phyloP scores from a whole-genome alignment of 23 tunicate species.

The Styela clava region DNA sequence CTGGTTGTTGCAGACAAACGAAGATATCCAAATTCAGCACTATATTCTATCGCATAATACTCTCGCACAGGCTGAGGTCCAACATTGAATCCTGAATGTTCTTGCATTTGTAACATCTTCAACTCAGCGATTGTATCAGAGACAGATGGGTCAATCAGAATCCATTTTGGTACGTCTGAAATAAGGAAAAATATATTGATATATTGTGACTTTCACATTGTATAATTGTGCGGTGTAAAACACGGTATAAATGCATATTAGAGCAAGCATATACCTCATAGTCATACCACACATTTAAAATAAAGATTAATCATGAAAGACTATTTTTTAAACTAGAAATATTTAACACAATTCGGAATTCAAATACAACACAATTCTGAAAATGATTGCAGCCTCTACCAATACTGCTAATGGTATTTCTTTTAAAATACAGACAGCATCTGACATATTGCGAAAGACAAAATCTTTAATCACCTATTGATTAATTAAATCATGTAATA shows the following conservation, averaged over 20 bases:
- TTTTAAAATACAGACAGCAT: too few relatives aligned
- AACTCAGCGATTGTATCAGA: slow-evolving; percentile 19
- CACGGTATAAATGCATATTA: not conserved
- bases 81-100: not conserved
- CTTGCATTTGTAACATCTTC: slow-evolving; percentile 10
- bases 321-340: too few relatives aligned
- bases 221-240: not conserved
- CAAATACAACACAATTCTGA: too few relatives aligned
- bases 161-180: slow-evolving; percentile 25
- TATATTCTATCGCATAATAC: slow-evolving; percentile 79
- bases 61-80: slow-evolving; percentile 56
- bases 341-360: too few relatives aligned
- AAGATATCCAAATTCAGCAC: slow-evolving; percentile 88
- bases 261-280: not conserved
- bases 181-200: not conserved
- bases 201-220: not conserved
- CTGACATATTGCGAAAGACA: too few relatives aligned
- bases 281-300: too few relatives aligned
- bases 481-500: too few relatives aligned
- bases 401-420: too few relatives aligned
- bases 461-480: too few relatives aligned
- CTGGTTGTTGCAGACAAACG: slow-evolving; percentile 81
- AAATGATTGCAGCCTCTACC: too few relatives aligned
- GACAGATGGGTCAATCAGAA: slow-evolving; percentile 8
- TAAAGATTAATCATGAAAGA: too few relatives aligned